Evolutionary conservation across 2,113 vertebrate genomes (phyloP), one percentile per base, ranked within the genome.

Genomic region (Odocoileus virginianus): DNA sequence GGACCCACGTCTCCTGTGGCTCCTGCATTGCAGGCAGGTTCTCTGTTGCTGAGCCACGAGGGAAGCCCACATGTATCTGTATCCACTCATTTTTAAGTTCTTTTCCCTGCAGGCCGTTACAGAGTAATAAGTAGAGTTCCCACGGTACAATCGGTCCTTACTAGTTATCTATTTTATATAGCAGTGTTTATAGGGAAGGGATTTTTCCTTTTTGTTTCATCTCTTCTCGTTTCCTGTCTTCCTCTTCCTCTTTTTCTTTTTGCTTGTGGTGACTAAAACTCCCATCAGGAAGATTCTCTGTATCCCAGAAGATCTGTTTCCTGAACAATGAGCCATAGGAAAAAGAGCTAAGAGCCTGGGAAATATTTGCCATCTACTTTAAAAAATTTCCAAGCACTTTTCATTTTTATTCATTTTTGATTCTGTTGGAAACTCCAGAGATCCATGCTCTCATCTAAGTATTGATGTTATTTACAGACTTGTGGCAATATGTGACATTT

Each of bases 401-500:
- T 93, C 4, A 25, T 88, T 83, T 96, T 58, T 95, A 40, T 50
- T 96, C 55, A 81, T 84, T 94, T 76, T 92, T 61, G 27, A 50
- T 97, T 55, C 92, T 61, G 55, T 67, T 83, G 36, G 33, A 71
- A 33, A 84, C 57, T 33, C 84, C 43, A 85, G n/a, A 89, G 36
- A 89, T 81, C 36, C 36, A 6, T 36, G 21, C 28, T 89, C 28
- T 94, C 45, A 87, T 74, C 50, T 86, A 60, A 57, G 58, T 83
- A 16, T 43, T 30, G 50, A 28, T 89, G 6, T 93, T 50, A 1
- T 3, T 96, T 98, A 89, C 98, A 99, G 99, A 97, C 98, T 99
- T 87, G 95, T 99, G 98, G 99, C 99, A 36, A 99, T 99, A 97
- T 99, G 99, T 87, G 99, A 99, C 98, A 99, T 99, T 97, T 99